Percentiles rank a stretch among this genome's conserved stretches.
phyloP scores from a whole-genome alignment of 2,113 vertebrate genomes.

The Rhinoderma darwinii region DNA sequence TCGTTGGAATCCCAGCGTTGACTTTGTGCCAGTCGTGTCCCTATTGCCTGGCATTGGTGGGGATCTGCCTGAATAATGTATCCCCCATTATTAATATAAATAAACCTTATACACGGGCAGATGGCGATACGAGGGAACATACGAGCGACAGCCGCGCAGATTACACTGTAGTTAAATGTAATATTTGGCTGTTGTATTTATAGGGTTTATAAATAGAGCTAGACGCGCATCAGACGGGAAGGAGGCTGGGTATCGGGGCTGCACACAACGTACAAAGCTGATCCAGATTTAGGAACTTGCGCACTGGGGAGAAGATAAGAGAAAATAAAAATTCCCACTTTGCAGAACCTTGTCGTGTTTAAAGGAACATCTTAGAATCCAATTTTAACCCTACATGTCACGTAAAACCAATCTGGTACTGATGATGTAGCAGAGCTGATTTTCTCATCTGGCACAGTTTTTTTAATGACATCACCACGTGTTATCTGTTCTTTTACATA shows the following conservation, averaged over 20 bases:
- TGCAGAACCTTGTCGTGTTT: background rate
- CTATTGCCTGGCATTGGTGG: background rate
- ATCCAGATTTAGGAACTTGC: constrained; percentile 29
- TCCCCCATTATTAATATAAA: background rate
- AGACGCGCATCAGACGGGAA: constrained; percentile 33
- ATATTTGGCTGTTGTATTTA: constrained; percentile 41
- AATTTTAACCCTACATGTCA: background rate
- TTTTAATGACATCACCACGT: too few relatives aligned
- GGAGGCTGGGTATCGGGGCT: constrained; percentile 23
- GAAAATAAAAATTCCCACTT: background rate
- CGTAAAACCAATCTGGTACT: too few relatives aligned
- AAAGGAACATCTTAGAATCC: background rate
- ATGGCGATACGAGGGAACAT: background rate
- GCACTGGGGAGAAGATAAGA: background rate
- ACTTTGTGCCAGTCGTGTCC: background rate
- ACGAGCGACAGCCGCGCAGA: background rate
- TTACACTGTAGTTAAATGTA: constrained; percentile 10
- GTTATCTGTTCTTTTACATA: too few relatives aligned
- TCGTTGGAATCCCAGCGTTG: background rate
- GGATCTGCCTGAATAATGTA: background rate
- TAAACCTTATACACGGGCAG: background rate
- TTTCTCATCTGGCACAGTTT: background rate
- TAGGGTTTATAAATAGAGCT: constrained; percentile 39
- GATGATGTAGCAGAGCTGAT: background rate
- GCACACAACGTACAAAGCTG: background rate